These are phyloP conservation scores for Drosophila serrata DNA, from an alignment of 1,140 invertebrate species.

Conservation along the genomic window DNA sequence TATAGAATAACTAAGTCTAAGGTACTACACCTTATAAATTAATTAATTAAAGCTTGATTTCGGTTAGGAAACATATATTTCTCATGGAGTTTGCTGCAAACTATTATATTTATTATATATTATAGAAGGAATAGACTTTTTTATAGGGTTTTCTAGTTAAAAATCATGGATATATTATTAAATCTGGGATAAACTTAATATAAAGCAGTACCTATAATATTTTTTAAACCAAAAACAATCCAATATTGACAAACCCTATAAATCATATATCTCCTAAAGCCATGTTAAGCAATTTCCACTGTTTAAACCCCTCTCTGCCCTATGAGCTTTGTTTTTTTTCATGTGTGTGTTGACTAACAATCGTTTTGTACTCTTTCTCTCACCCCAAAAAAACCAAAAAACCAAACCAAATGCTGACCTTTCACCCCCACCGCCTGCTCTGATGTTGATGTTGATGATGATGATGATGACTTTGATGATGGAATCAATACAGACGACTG, in stretches of 20 bases:
- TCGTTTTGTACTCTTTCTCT: constrained; percentile 55
- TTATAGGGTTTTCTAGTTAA: not conserved
- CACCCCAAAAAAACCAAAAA: constrained; percentile 6
- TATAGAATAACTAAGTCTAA: not conserved
- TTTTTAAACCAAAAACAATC: not conserved
- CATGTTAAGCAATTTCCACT: not conserved
- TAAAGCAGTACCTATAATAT: not conserved
- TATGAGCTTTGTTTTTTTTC: constrained; percentile 15
- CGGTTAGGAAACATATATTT: not conserved
- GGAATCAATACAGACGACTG: constrained; percentile 89
- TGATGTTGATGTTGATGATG: not conserved
- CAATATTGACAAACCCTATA: not conserved
- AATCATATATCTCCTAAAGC: not conserved
- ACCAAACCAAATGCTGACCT: constrained; percentile 11
- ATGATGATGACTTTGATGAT: constrained; percentile 8
- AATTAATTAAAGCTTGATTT: not conserved
- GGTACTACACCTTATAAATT: not conserved
- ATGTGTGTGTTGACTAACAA: constrained; percentile 60
- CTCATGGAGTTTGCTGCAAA: not conserved
- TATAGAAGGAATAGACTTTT: not conserved
- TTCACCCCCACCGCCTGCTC: constrained; percentile 1
- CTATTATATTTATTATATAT: not conserved
- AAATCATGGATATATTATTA: not conserved
- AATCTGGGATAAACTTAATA: not conserved
- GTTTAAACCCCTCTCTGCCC: constrained; percentile 9